Conservation (phyloP, 2,888 invertebrate species). For the Eupsilia transversa region DNA sequence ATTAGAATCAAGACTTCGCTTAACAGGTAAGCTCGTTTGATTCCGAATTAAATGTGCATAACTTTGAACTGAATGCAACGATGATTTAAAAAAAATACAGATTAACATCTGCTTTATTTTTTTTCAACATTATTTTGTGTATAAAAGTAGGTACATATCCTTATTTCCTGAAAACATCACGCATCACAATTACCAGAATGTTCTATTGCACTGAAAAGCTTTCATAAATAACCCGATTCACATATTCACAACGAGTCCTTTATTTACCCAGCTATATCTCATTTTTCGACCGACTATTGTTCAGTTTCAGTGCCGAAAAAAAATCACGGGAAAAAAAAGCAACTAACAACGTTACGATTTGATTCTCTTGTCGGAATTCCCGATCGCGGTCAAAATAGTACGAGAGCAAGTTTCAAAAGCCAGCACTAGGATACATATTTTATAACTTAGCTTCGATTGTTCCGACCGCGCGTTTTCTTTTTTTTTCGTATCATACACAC, state of each 20-base stretch:
- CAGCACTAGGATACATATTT: conserved; percentile 88
- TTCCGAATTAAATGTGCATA: not conserved
- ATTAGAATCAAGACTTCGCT: too few relatives aligned
- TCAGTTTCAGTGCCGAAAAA: conserved; percentile 62
- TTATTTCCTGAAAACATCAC: conserved; percentile 25
- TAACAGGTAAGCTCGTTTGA: too few relatives aligned
- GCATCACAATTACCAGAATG: conserved; percentile 16
- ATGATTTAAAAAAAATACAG: not conserved
- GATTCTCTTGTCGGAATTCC: conserved; percentile 83
- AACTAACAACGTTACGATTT: conserved; percentile 74
- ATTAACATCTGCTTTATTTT: not conserved
- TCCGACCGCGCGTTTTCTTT: conserved; percentile 82
- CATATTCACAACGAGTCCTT: conserved; percentile 38
- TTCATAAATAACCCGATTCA: conserved; percentile 33
- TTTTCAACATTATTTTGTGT: not conserved
- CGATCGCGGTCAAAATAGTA: conserved; percentile 88
- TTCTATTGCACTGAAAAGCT: conserved; percentile 44
- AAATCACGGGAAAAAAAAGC: conserved; percentile 57
- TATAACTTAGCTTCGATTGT: conserved; percentile 90
- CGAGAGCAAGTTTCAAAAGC: conserved; percentile 87
- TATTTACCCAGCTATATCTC: conserved; percentile 57
- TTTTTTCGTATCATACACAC: conserved; percentile 82
- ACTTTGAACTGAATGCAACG: not conserved
- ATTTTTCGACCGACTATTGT: conserved; percentile 62
- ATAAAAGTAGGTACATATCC: not conserved